Base-by-base conservation (phyloP, 2,797 vertebrate genomes). In the Otolemur crassicaudatus region DNA sequence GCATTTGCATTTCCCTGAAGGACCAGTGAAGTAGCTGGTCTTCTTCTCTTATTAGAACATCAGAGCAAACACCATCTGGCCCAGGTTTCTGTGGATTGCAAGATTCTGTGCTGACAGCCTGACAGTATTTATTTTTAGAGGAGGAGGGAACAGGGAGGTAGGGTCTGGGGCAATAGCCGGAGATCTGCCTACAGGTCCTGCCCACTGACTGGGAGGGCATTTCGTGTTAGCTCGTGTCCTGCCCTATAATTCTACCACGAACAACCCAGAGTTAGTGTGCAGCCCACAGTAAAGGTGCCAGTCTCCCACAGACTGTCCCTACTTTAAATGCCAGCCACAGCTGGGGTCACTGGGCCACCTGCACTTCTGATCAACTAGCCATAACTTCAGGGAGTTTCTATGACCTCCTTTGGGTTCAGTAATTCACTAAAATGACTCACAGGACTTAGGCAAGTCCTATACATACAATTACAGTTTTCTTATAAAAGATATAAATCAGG, bases 61-160 rank as follows among this genome's bases (percentile, higher is more conserved):
- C 93, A 87, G 46, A 88, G 72, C 75, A 86, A 49, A 73, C 58
- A 8, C 73, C 65, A 7, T 61, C 67, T 79, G 91, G 49, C 43
- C 63, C 2, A 29, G 65, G 58, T 56, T 10, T 80, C 34, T 17
- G 70, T 3, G 4, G 25, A 8, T 53, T 16, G 8, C 46, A 61
- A 29, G 85, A 87, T 6, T 72, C 69, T 40, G 75, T 37, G 34
- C n/a, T 56, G 65, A 29, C 7, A 53, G 13, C 31, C 61, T 34
- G 34, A 67, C 29, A 2, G 5, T 8, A 3, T 65, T 53, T 43
- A 12, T 2, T 31, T 37, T 2, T 31, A 5, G 58, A 60, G 34
- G 8, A 70, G 5, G 29, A 67, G 31, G 34, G 23, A 70, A 58
- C 34, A 17, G 72, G 49, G 49, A 53, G 34, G 27, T 16, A 3